These are phyloP conservation scores for Spicauda simplicius DNA, from an alignment of 2,888 invertebrate genomes.

Conservation along the genomic window DNA sequence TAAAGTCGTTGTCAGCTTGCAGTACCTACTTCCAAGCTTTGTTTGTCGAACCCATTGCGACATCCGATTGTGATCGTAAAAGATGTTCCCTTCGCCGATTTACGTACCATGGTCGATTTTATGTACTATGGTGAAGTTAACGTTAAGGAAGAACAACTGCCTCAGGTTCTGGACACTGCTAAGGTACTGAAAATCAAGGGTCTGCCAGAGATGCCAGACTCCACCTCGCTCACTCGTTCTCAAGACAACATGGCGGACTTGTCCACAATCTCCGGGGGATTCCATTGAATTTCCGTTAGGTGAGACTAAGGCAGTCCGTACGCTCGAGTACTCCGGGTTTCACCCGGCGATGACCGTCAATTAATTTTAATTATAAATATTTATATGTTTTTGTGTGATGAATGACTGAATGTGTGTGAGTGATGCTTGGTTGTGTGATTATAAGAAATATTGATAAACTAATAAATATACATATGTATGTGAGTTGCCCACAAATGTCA, in stretches of 20 bases:
- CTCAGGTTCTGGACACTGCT: slow-evolving; percentile 91
- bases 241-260: slow-evolving; percentile 86
- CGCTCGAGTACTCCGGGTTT: no score
- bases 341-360: no score
- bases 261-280: slow-evolving; percentile 60
- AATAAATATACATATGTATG: no score
- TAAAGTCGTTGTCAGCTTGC: slow-evolving; percentile 96
- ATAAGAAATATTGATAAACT: no score
- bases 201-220: slow-evolving; percentile 93
- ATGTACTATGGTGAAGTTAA: slow-evolving; percentile 97
- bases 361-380: no score
- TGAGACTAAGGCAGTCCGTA: no score
- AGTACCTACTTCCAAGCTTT: slow-evolving; percentile 96
- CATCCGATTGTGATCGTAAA: slow-evolving; percentile 96
- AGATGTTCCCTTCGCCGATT: slow-evolving; percentile 93
- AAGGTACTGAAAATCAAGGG: slow-evolving; percentile 95
- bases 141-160: slow-evolving; percentile 94
- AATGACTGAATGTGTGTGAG: no score
- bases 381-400: no score
- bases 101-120: slow-evolving; percentile 95
- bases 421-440: no score
- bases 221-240: slow-evolving; percentile 89
- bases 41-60: slow-evolving; percentile 94
- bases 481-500: no score
- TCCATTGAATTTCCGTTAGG: no score